These are phyloP conservation scores for Dipodomys stephensi DNA, from an alignment of 2,113 vertebrate species.

Conservation along the genomic window DNA sequence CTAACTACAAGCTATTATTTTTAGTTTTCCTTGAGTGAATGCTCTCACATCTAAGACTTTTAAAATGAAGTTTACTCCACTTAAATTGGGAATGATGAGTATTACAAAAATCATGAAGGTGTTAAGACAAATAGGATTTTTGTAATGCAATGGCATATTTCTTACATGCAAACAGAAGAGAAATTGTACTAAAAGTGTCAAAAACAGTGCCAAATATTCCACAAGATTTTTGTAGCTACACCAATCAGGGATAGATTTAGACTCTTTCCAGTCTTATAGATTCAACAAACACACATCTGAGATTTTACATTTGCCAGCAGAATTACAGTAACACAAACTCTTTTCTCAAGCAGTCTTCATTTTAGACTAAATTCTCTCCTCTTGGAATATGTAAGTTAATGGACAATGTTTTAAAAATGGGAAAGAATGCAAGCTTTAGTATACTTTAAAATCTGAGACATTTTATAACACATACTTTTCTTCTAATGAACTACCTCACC, in stretches of 20 bases:
- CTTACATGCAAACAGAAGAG: constrained; percentile 71
- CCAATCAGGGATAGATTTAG: constrained; percentile 47
- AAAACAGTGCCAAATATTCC: constrained; percentile 67
- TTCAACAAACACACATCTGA: neutral
- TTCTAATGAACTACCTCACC: neutral
- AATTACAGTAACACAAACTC: neutral
- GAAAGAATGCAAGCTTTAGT: neutral
- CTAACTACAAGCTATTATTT: neutral
- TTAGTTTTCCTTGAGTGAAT: constrained; percentile 30
- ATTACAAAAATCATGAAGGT: constrained; percentile 69
- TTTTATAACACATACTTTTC: neutral
- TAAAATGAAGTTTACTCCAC: constrained; percentile 75
- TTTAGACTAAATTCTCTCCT: constrained; percentile 3
- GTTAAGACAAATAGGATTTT: constrained; percentile 76
- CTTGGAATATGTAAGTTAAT: neutral
- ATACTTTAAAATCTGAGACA: neutral
- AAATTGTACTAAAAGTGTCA: constrained; percentile 69
- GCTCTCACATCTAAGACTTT: neutral
- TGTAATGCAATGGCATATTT: constrained; percentile 61
- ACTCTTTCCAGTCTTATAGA: neutral
- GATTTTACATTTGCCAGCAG: neutral
- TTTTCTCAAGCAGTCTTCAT: constrained; percentile 28
- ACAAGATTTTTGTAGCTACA: constrained; percentile 46
- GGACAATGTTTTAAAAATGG: neutral
- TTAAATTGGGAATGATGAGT: constrained; percentile 78